These are phyloP conservation scores for Lordiphosa andalusiaca DNA, from an alignment of 2,888 invertebrate species.

Conservation along the genomic window DNA sequence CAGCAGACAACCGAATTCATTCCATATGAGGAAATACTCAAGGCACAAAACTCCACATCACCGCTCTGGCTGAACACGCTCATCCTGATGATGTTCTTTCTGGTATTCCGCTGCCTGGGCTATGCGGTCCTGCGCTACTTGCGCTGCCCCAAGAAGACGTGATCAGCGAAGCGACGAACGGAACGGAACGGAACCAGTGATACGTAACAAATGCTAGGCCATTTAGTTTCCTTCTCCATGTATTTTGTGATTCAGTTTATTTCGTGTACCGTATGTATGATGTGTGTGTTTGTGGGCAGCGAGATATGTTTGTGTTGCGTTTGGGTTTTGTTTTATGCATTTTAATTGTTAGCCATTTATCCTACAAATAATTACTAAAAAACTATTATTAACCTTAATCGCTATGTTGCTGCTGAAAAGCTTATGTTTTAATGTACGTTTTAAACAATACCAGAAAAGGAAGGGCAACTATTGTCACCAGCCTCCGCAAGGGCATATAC, in stretches of 20 bases:
- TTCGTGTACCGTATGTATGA: conserved; percentile 14
- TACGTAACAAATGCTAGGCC: conserved; percentile 41
- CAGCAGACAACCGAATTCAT: conserved; percentile 82
- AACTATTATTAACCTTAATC: conserved; percentile 12
- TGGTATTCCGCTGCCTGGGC: conserved; percentile 86
- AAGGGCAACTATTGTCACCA: conserved; percentile 18
- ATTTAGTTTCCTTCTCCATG: conserved; percentile 2
- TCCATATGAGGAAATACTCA: conserved; percentile 85
- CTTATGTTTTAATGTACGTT: conserved; percentile 63
- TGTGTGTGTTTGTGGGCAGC: conserved; percentile 30
- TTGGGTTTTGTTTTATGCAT: conserved; percentile 72
- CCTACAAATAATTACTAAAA: conserved; percentile 31
- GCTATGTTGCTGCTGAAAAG: conserved; percentile 33
- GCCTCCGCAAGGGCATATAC: conserved; percentile 20
- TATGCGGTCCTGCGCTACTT: conserved; percentile 87
- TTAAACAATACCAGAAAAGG: conserved; percentile 42
- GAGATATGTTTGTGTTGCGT: conserved; percentile 54
- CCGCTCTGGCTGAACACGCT: conserved; percentile 88
- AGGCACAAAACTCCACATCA: conserved; percentile 84
- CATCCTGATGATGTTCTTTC: conserved; percentile 85
- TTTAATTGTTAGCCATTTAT: conserved; percentile 74
- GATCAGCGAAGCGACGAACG: conserved; percentile 47
- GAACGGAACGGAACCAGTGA: conserved; percentile 66
- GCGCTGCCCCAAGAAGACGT: conserved; percentile 83
- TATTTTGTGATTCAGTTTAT: conserved; percentile 62